Base-by-base conservation (phyloP, 2,888 invertebrate species). In the Formica aserva region DNA sequence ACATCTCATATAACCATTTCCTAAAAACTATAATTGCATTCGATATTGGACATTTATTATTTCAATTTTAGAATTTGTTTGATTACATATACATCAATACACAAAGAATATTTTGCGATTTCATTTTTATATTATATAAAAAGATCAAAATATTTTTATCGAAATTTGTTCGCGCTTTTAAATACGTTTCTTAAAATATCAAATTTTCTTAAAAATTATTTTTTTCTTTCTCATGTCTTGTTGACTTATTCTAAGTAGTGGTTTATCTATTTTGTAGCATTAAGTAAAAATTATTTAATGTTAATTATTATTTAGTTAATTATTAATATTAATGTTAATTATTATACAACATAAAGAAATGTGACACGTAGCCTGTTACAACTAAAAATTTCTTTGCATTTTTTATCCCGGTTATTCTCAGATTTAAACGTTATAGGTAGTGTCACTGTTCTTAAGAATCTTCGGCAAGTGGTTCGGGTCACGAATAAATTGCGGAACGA, bases 401-500 rank as follows among this genome's bases (percentile, higher is more conserved):
- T 62, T 38, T 80, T 29, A 18, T 4, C 9, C 11, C 32, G 29
- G 57, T 35, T 65, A 1, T 57, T 13, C 1, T 15, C 22, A 41
- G n/a, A 3, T 22, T 32, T 35, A 60, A 71, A 41, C 60, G 35
- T 18, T 66, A 32, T 71, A 18, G 35, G 1, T 55, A 55, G 22
- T 60, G 71, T 41, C 32, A 38, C 29, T 22, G 22, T 62, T 5
- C 15, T 35, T 22, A 80, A 80, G 78, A 80, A 80, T 80, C 60
- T 71, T 26, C 26, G 13, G 60, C 60, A 80, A 80, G 71, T 60
- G 9, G 69, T 69, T 69, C 41, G 66, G 38, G 55, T 5, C 60
- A 32, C 69, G 45, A 45, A 71, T 71, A 71, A 80, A 80, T 80
- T 48, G 78, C 71, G 71, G 45, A 60, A 45, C 18, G 71, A 60